A percentile compares a stretch with the other conserved stretches of the same genome.
Conservation (phyloP, 1,140 invertebrate genomes). For the Lepidotrigona ventralis region DNA sequence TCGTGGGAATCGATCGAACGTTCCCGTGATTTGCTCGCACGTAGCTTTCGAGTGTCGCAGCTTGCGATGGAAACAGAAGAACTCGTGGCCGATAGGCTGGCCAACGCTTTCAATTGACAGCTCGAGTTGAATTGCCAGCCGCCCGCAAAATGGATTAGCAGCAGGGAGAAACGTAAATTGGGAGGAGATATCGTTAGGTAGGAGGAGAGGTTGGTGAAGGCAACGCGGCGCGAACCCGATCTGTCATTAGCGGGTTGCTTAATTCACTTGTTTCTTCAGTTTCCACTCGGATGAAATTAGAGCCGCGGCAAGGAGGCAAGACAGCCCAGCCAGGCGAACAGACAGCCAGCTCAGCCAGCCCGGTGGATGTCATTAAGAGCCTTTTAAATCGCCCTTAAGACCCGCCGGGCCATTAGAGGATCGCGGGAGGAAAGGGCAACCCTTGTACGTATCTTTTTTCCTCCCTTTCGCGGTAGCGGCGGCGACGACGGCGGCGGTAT, state of each 20-base stretch:
- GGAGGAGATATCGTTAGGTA: conserved; percentile 56
- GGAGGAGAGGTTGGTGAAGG: conserved; percentile 2
- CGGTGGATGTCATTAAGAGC: conserved; percentile 76
- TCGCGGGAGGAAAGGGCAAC: conserved; percentile 68
- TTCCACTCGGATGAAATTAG: conserved; percentile 77
- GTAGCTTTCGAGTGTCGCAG: too few relatives aligned
- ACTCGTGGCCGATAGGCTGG: too few relatives aligned
- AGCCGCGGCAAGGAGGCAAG: conserved; percentile 55
- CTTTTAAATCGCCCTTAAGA: conserved; percentile 76
- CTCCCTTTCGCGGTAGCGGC: conserved; percentile 47
- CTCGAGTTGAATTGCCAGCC: background rate
- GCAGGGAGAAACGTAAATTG: conserved; percentile 57
- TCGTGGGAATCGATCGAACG: background rate
- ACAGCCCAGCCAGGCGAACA: background rate
- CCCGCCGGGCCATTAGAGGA: conserved; percentile 71
- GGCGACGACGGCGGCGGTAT: conserved; percentile 2
- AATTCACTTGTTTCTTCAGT: conserved; percentile 78
- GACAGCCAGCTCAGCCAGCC: conserved; percentile 44
- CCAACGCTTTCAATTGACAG: conserved; percentile 29
- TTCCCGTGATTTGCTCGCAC: background rate
- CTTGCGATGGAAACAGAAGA: too few relatives aligned
- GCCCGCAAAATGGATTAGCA: conserved; percentile 55
- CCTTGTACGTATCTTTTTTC: conserved; percentile 71
- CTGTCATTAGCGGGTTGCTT: conserved; percentile 75
- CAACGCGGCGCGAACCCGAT: conserved; percentile 67